Evolutionary conservation across 2,797 vertebrate genomes (phyloP), one percentile per base, ranked within the genome.

Genomic region (Loris lydekkerianus): DNA sequence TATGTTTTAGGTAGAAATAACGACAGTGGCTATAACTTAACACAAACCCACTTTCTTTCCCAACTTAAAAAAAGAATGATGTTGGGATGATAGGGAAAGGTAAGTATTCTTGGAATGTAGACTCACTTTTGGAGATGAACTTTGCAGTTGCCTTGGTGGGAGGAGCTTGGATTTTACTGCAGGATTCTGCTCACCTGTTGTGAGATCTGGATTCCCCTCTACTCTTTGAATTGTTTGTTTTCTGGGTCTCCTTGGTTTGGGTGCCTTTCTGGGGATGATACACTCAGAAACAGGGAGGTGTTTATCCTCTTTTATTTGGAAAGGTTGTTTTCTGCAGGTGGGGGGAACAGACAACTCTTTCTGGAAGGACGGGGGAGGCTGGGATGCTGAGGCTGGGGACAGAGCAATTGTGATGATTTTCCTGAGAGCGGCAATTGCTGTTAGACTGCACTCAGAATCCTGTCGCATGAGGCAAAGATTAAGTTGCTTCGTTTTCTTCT

Each of bases 341-440:
- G 17, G 40, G 40, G 34, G 10, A 11, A 17, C 1, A 0, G n/a
- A 7, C 17, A 2, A 0, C 0, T 4, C 0, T 34, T 21, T 25
- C 27, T 27, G 18, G 46, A 37, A 29, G 11, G 49, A 4, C 29
- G 0, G 3, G 18, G 3, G 4, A 20, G 1, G 18, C 10, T 0
- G 4, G 0, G 7, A 49, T 49, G 46, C 46, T 49, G 3, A 20
- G 1, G 17, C 10, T 0, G 7, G 0, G 5, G 14, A 27, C 0
- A 5, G 10, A 15, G 25, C 0, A 0, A 7, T 0, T 5, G 1
- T 0, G 13, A 2, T 0, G 37, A 8, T 14, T 17, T 67, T 43
- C 46, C 29, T 9, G 21, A 10, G 56, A 73, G 4, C 14, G 1
- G 46, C 10, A 23, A 7, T 2, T 1, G 1, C 4, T 17, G 5